Conservation (phyloP, 2,888 invertebrate species). For the Epiblema foenella region DNA sequence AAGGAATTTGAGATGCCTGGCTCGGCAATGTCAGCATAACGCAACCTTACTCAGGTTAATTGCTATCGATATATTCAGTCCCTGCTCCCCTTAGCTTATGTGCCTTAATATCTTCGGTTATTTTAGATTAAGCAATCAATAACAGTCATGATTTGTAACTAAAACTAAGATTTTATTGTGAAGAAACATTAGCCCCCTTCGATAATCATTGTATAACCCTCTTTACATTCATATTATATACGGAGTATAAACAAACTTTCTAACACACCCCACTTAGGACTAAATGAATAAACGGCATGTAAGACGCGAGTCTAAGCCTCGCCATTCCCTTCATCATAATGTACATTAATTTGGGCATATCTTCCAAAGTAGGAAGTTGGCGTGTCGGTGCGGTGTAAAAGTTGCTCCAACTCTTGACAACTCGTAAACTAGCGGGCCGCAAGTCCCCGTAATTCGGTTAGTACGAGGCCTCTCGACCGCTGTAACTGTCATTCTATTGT, state of each 20-base stretch:
- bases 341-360: constrained; percentile 45
- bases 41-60: no score
- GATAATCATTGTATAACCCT: not conserved
- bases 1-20: not conserved
- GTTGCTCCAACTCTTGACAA: constrained; percentile 41
- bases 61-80: no score
- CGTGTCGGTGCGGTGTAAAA: constrained; percentile 44
- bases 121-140: no score
- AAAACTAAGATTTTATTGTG: not conserved
- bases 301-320: constrained; percentile 7
- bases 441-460: constrained; percentile 41
- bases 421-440: constrained; percentile 41
- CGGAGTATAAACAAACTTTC: constrained; percentile 23
- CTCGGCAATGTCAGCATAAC: no score
- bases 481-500: constrained; percentile 24
- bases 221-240: not conserved
- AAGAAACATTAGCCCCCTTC: not conserved
- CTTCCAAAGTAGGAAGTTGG: constrained; percentile 45
- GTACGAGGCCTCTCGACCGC: not conserved
- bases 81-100: no score
- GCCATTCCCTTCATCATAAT: constrained; percentile 34
- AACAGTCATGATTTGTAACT: not conserved
- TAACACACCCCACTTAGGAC: constrained; percentile 22
- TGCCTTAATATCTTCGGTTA: no score
- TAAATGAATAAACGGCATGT: constrained; percentile 27